Evolutionary conservation across 2,888 invertebrate species (phyloP).

Genomic region (Cantharis nigra): DNA sequence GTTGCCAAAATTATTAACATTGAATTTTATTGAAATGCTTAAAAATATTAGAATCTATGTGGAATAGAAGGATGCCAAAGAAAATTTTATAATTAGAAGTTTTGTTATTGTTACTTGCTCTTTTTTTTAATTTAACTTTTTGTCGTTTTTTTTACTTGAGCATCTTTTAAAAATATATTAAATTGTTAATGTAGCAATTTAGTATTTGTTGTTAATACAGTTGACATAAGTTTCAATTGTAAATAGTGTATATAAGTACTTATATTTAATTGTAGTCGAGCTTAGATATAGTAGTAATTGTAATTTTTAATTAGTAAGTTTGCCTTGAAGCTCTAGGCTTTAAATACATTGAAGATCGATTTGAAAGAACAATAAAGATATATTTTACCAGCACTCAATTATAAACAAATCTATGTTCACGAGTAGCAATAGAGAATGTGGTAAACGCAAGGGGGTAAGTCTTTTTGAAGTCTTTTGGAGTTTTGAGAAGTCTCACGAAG

Average conservation of each 20-base stretch:
- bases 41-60: not conserved
- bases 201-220: constrained; percentile 45
- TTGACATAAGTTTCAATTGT: constrained; percentile 45
- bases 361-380: constrained; percentile 14
- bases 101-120: not conserved
- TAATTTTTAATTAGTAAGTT: constrained; percentile 22
- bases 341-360: constrained; percentile 16
- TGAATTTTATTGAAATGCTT: not conserved
- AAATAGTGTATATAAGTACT: constrained; percentile 41
- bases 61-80: not conserved
- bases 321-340: constrained; percentile 21
- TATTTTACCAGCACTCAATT: not conserved
- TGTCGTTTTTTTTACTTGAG: constrained; percentile 6
- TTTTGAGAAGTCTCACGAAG: no score
- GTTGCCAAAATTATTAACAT: not conserved
- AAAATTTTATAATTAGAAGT: not conserved
- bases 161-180: constrained; percentile 26
- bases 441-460: not conserved
- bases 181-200: constrained; percentile 29
- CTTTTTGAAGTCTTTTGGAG: no score
- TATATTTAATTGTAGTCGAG: constrained; percentile 25
- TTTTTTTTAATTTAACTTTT: not conserved
- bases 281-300: constrained; percentile 14
- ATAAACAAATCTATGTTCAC: not conserved
- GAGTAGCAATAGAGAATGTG: not conserved